Conservation (phyloP, 35 echinoderm and acorn worm species). For the Apostichopus japonicus region DNA sequence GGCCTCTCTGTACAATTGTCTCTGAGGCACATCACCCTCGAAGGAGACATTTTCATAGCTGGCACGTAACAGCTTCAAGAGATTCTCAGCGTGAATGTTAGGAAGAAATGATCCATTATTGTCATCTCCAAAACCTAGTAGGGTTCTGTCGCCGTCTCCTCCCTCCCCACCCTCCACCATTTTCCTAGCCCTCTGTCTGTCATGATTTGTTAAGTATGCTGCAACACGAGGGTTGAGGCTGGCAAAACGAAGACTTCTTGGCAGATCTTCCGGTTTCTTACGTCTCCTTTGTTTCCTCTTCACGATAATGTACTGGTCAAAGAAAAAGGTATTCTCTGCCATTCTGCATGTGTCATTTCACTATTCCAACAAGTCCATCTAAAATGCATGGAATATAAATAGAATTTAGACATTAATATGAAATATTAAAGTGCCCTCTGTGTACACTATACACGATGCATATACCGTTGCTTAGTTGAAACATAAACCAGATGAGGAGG, state of each 20-base stretch:
- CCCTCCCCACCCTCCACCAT: conserved; percentile 61
- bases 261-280: conserved; percentile 83
- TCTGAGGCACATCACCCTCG: conserved; percentile 91
- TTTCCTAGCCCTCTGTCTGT: conserved; percentile 74
- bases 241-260: conserved; percentile 89
- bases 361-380: not conserved
- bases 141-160: conserved; percentile 9
- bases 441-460: too few relatives aligned
- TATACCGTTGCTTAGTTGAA: too few relatives aligned
- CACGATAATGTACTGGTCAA: conserved; percentile 76
- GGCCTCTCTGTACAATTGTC: conserved; percentile 83
- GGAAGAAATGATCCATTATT: conserved; percentile 58
- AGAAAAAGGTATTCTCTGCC: conserved; percentile 68
- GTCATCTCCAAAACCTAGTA: conserved; percentile 44
- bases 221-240: conserved; percentile 89
- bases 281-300: conserved; percentile 68
- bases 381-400: too few relatives aligned
- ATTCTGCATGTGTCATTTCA: conserved; percentile 11
- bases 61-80: conserved; percentile 60
- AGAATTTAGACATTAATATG: too few relatives aligned
- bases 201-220: conserved; percentile 88
- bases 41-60: conserved; percentile 69
- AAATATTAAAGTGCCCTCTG: too few relatives aligned
- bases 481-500: too few relatives aligned
- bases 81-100: conserved; percentile 63